These are phyloP conservation scores for Leucosticte australis DNA, from an alignment of 2,113 vertebrate genomes.

Conservation along the genomic window DNA sequence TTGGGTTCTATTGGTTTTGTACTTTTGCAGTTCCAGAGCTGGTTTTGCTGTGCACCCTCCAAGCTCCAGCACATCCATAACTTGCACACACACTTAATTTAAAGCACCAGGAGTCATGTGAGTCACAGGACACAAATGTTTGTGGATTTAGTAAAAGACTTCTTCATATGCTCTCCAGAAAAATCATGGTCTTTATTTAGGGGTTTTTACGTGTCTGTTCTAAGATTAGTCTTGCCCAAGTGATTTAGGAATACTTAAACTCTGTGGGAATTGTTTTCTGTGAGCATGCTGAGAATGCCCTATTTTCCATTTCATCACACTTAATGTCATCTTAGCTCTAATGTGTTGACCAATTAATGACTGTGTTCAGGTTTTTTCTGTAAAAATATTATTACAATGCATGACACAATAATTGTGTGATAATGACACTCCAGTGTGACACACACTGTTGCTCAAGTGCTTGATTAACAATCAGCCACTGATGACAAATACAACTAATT, in stretches of 20 bases:
- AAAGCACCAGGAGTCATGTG: neutral
- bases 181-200: neutral
- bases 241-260: neutral
- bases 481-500: neutral
- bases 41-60: neutral
- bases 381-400: slow-evolving; percentile 14
- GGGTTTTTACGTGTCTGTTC: neutral
- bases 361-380: neutral
- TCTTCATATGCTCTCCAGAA: slow-evolving; percentile 9
- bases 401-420: neutral
- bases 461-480: neutral
- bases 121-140: neutral
- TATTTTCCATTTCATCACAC: slow-evolving; percentile 38
- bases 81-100: neutral
- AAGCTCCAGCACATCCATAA: neutral
- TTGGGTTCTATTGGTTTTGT: neutral
- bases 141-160: neutral
- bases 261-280: slow-evolving; percentile 11
- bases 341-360: neutral
- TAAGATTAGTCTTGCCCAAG: slow-evolving; percentile 30
- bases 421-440: neutral
- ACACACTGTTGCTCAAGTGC: neutral
- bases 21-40: neutral
- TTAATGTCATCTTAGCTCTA: neutral
- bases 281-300: neutral